Conservation (phyloP, 2,113 vertebrate genomes). For the Ariopsis seemanni region DNA sequence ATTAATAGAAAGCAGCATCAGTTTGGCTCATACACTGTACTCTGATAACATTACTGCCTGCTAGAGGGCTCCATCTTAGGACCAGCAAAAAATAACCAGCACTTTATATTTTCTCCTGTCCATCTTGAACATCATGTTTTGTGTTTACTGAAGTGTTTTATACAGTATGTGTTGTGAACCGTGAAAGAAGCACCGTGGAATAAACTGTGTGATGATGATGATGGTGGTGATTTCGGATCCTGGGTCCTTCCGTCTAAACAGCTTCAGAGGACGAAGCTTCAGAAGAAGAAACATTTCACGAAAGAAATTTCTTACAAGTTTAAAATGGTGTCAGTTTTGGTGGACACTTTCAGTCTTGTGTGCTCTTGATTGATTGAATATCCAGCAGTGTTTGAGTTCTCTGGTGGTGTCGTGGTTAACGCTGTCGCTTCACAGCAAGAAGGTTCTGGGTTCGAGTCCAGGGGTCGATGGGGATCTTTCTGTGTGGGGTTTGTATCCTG, state of each 20-base stretch:
- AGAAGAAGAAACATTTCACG: not conserved
- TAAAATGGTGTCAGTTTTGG: not conserved
- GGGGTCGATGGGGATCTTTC: too few relatives aligned
- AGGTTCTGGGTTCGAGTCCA: too few relatives aligned
- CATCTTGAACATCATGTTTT: not conserved
- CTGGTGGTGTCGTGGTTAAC: too few relatives aligned
- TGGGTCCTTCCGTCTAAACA: not conserved
- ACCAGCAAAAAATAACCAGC: not conserved
- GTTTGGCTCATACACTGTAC: not conserved
- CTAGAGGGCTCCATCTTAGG: conserved; percentile 20
- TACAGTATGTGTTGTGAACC: not conserved
- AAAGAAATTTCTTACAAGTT: not conserved
- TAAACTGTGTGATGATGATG: not conserved
- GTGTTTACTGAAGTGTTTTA: not conserved
- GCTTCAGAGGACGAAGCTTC: not conserved
- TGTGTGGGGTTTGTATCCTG: too few relatives aligned
- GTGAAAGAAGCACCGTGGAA: not conserved
- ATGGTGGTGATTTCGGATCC: not conserved
- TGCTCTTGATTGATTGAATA: not conserved
- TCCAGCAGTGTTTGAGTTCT: not conserved
- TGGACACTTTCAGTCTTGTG: not conserved
- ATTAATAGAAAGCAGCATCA: not conserved
- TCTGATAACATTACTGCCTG: not conserved
- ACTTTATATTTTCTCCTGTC: not conserved
- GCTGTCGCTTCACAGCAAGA: too few relatives aligned